Evolutionary conservation across 2,113 vertebrate genomes (phyloP), one percentile per base, ranked within the genome.

Genomic region (Aleadryas rufinucha): DNA sequence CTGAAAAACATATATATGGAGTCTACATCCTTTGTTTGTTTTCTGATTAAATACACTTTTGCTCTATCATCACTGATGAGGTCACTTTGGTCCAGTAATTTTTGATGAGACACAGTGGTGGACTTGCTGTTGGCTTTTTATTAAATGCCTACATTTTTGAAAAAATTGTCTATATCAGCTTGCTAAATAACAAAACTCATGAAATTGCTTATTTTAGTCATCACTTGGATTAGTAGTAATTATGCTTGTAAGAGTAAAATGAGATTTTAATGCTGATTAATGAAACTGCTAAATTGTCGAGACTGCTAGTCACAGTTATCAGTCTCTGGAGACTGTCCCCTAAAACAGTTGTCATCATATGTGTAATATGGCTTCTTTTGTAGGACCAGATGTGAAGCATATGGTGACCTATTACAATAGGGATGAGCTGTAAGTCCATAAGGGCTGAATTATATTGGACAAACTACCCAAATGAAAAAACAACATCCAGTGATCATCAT

Each of bases 321-420:
- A 31, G 80, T 59, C 90, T 88, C 94, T 80, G 75, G 84, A 93
- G 94, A 30, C 39, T 65, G 71, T 89, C 28, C 42, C 89, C 76
- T 74, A 76, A 95, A 93, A 79, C 41, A 94, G 61, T 61, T 92
- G 76, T 50, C 87, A 80, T 91, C 50, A 2, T 74, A 16, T 47
- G n/a, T 79, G 79, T 86, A 93, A 90, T 86, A 72, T 28, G 83
- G 81, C 63, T 80, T 82, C 87, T 86, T 95, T 47, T 74, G 85
- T 59, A 84, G 91, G 91, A 75, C 82, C 96, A 97, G 96, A 89
- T 97, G 97, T 93, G 93, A 89, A 95, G 71, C 94, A 96, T 95
- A 97, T 95, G 95, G 94, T 96, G 93, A 95, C 94, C 89, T 90
- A 44, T 84, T 78, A 42, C 74, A 83, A 63, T 2, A 83, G 84